Evolutionary conservation across 1,140 invertebrate species (phyloP).

Genomic region (Aethina tumida): DNA sequence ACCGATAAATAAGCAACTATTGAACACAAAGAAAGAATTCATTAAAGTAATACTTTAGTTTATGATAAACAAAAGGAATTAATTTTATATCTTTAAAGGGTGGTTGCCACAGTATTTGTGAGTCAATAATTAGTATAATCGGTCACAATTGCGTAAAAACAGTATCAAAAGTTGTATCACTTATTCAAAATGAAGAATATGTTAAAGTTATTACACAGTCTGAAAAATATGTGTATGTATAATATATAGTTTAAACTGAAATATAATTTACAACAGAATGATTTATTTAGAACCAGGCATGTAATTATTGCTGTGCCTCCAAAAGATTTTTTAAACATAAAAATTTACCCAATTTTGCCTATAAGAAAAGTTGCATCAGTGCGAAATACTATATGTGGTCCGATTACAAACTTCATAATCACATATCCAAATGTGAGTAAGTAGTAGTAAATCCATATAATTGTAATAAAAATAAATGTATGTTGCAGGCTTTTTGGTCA

Average conservation of each 20-base stretch:
- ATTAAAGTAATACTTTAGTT: neutral
- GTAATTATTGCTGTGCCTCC: constrained; percentile 18
- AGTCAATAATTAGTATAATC: constrained; percentile 2
- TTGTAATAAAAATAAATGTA: constrained; percentile 1
- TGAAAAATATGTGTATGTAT: neutral
- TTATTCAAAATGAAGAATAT: constrained; percentile 1
- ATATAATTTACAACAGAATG: neutral
- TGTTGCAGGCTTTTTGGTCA: constrained; percentile 18
- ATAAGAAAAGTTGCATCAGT: constrained; percentile 1
- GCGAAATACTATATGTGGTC: constrained; percentile 1
- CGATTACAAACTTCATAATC: constrained; percentile 12
- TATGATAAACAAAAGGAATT: constrained; percentile 2
- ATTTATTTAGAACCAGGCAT: constrained; percentile 8
- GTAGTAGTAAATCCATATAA: constrained; percentile 2
- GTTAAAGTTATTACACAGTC: constrained; percentile 3
- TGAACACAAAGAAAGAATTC: too few species aligned
- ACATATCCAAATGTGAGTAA: constrained; percentile 14
- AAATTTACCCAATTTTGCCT: constrained; percentile 13
- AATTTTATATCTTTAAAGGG: neutral
- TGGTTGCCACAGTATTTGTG: neutral
- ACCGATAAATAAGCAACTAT: too few species aligned
- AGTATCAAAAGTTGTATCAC: neutral
- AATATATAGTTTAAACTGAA: neutral
- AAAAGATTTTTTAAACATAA: constrained; percentile 12
- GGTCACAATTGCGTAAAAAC: constrained; percentile 7